Conservation (phyloP, 2,113 vertebrate species). For the Stigmatopora argus region DNA sequence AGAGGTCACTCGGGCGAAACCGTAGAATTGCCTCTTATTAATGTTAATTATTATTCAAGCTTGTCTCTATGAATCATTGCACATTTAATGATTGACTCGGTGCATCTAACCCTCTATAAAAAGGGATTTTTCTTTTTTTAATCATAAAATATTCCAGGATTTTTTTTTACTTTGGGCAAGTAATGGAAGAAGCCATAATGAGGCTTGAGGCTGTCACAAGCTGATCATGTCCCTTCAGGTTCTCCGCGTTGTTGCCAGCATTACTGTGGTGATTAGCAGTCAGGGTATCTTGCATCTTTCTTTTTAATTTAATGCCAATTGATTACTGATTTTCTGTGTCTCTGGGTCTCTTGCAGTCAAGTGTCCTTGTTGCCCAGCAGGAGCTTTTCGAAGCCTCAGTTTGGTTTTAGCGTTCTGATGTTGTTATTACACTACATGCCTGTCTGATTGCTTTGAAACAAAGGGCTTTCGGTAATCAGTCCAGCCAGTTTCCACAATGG, state of each 20-base stretch:
- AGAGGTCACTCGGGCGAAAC: too few relatives aligned
- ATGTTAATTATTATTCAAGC: too few relatives aligned
- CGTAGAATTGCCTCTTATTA: too few relatives aligned
- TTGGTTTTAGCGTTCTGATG: slow-evolving; percentile 59
- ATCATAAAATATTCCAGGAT: background rate
- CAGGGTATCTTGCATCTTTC: slow-evolving; percentile 47
- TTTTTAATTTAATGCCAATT: slow-evolving; percentile 63
- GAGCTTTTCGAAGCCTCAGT: slow-evolving; percentile 33
- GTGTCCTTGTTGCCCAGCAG: slow-evolving; percentile 34
- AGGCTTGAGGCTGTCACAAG: slow-evolving; percentile 29
- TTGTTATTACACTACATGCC: slow-evolving; percentile 61
- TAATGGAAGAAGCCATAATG: slow-evolving; percentile 12
- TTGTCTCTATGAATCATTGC: too few relatives aligned
- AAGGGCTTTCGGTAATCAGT: slow-evolving; percentile 33
- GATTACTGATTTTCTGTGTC: slow-evolving; percentile 47
- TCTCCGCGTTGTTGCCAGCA: slow-evolving; percentile 41
- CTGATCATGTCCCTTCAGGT: slow-evolving; percentile 18
- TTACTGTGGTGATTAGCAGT: slow-evolving; percentile 52
- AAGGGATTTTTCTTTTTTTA: background rate
- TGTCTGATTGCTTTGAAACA: slow-evolving; percentile 63
- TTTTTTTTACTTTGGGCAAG: slow-evolving; percentile 25
- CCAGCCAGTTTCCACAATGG: slow-evolving; percentile 35
- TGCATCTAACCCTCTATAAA: background rate
- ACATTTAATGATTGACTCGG: too few relatives aligned
- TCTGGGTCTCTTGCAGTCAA: slow-evolving; percentile 22